Evolutionary conservation across 2,113 vertebrate species (phyloP).

Genomic region (Antechinus stuartii): DNA sequence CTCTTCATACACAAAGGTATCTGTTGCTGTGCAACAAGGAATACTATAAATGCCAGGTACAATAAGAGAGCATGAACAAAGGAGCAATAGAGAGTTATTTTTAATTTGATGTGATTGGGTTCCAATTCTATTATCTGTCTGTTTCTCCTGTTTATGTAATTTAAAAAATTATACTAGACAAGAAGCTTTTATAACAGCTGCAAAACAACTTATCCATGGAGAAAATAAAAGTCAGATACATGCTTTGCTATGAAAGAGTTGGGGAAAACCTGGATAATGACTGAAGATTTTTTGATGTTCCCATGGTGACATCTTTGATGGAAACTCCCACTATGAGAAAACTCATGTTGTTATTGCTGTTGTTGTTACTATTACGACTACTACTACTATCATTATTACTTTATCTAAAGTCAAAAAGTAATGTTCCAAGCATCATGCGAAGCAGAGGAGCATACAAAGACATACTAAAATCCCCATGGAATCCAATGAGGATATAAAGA

Average conservation of each 20-base stretch:
- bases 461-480: background rate
- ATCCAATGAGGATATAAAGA: background rate
- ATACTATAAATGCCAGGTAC: background rate
- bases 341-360: background rate
- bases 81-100: slow-evolving; percentile 49
- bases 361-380: background rate
- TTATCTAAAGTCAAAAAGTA: background rate
- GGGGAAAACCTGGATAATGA: background rate
- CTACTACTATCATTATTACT: background rate
- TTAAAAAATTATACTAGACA: background rate
- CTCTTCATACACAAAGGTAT: slow-evolving; percentile 5
- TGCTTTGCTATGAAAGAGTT: background rate
- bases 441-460: background rate
- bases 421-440: background rate
- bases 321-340: slow-evolving; percentile 41
- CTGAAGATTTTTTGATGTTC: slow-evolving; percentile 24
- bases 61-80: slow-evolving; percentile 6
- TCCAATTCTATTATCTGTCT: background rate
- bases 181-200: background rate
- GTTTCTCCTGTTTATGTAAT: background rate
- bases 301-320: background rate
- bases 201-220: background rate
- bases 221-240: background rate
- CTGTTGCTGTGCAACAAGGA: background rate
- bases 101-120: slow-evolving; percentile 30